These are phyloP conservation scores for Mirounga angustirostris DNA, from an alignment of 2,113 vertebrate genomes.

Conservation along the genomic window DNA sequence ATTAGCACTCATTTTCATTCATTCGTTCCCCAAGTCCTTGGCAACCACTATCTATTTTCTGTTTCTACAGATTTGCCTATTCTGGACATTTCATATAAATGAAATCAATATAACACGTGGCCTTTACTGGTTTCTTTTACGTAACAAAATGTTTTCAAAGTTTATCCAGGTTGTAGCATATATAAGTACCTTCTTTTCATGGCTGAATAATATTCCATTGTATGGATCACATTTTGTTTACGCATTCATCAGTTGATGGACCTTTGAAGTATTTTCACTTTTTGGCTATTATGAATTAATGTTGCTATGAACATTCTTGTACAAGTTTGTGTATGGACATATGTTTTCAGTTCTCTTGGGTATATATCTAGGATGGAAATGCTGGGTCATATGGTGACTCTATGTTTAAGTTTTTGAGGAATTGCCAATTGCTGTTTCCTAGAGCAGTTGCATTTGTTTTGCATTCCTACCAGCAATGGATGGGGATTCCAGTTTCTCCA, in stretches of 20 bases:
- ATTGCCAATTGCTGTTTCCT: not conserved
- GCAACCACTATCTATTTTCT: not conserved
- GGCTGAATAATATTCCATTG: not conserved
- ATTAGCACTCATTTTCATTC: not conserved
- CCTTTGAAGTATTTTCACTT: not conserved
- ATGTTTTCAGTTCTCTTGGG: not conserved
- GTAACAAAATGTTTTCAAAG: not conserved
- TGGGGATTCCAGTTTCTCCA: not conserved
- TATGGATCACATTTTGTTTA: not conserved
- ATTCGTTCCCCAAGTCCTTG: not conserved
- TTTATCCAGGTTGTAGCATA: not conserved
- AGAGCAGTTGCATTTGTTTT: not conserved
- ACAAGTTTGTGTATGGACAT: not conserved
- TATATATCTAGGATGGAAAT: not conserved
- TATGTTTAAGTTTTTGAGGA: not conserved
- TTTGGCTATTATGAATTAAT: not conserved
- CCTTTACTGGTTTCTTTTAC: not conserved
- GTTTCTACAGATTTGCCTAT: not conserved
- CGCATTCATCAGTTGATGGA: not conserved
- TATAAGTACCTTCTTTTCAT: not conserved
- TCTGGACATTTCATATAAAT: not conserved
- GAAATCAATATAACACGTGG: not conserved
- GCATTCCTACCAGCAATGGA: not conserved
- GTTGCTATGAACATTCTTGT: not conserved
- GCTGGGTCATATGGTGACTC: not conserved